Evolutionary conservation across 2,888 invertebrate genomes (phyloP).

Genomic region (Hydrotaea diabolus): DNA sequence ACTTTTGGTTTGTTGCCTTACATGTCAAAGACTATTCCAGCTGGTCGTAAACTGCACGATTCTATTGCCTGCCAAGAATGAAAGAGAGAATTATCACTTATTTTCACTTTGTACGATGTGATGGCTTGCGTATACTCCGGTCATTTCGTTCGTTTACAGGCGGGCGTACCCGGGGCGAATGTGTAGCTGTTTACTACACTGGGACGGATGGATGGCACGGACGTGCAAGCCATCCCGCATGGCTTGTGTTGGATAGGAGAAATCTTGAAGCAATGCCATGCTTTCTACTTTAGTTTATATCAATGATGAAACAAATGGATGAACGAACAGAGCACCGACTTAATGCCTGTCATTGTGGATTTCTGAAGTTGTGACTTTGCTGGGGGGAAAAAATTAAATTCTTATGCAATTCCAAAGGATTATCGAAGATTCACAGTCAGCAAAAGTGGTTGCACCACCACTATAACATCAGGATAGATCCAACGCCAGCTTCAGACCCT

Average conservation of each 20-base stretch:
- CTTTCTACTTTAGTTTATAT: conserved; percentile 31
- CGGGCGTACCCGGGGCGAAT: not conserved
- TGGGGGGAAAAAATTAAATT: conserved; percentile 58
- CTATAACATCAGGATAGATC: conserved; percentile 20
- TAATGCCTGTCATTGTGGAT: conserved; percentile 68
- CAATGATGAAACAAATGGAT: conserved; percentile 52
- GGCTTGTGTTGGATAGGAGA: conserved; percentile 37
- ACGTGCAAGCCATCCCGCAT: conserved; percentile 69
- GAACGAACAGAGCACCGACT: conserved; percentile 48
- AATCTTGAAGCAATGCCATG: conserved; percentile 36
- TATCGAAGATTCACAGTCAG: conserved; percentile 57
- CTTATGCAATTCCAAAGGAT: conserved; percentile 61
- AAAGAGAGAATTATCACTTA: conserved; percentile 62
- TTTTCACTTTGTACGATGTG: conserved; percentile 47
- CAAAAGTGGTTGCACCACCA: conserved; percentile 50
- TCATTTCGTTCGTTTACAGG: not conserved
- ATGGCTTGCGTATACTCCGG: conserved; percentile 10
- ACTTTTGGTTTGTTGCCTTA: conserved; percentile 65
- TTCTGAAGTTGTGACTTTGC: conserved; percentile 55
- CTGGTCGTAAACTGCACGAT: conserved; percentile 64
- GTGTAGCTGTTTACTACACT: not conserved
- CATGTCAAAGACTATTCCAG: conserved; percentile 64
- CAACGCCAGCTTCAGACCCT: not conserved
- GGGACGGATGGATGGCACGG: no score
- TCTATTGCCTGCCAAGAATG: conserved; percentile 57